phyloP scores from a whole-genome alignment of 2,113 vertebrate species.

The Psettodes erumei region DNA sequence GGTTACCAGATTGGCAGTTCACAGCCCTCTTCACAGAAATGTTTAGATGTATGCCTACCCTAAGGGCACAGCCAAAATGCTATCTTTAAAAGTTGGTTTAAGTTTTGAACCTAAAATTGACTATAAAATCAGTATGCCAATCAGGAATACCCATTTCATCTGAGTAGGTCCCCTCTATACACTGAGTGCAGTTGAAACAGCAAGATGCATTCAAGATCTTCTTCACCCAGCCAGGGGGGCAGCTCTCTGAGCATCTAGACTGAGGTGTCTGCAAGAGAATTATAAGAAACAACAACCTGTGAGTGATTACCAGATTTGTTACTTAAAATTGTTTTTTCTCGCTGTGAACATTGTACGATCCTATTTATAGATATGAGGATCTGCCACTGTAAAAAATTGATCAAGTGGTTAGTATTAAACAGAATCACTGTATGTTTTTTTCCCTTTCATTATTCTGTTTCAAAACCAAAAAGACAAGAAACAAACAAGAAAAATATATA shows the following conservation, averaged over 20 bases:
- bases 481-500: too few relatives aligned
- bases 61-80: not conserved
- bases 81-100: not conserved
- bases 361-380: not conserved
- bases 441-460: too few relatives aligned
- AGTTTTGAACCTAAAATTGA: not conserved
- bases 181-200: constrained; percentile 61
- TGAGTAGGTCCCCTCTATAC: constrained; percentile 62
- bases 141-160: constrained; percentile 52
- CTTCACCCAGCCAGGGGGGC: constrained; percentile 49
- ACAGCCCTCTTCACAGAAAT: not conserved
- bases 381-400: not conserved
- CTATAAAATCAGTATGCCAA: not conserved
- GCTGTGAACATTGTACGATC: not conserved
- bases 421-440: too few relatives aligned
- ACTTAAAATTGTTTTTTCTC: not conserved
- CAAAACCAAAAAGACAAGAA: too few relatives aligned
- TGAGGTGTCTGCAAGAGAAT: constrained; percentile 27
- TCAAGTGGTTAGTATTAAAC: not conserved
- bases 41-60: not conserved
- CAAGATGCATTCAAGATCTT: constrained; percentile 61
- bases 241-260: constrained; percentile 56
- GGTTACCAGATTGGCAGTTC: not conserved
- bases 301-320: too few relatives aligned
- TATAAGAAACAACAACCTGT: not conserved